phyloP scores from a whole-genome alignment of 2,113 vertebrate species.

The Nyctereutes procyonoides region DNA sequence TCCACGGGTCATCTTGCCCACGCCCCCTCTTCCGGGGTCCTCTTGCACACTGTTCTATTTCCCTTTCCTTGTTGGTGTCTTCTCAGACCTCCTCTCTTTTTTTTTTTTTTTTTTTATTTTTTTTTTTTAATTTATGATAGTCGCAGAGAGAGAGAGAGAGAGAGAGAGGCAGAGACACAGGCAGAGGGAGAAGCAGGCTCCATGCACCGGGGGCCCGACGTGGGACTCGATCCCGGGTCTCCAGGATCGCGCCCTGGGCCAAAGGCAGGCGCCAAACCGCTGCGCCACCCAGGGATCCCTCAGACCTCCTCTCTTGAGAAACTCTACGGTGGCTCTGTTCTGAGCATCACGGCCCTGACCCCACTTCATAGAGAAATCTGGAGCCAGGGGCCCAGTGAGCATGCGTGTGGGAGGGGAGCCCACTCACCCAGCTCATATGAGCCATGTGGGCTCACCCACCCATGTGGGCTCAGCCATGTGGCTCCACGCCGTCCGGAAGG shows the following conservation, averaged over 20 bases:
- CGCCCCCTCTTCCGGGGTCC: conserved; percentile 21
- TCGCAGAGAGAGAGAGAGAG: too few species aligned
- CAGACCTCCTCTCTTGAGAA: neutral
- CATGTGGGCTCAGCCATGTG: neutral
- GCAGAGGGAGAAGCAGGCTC: too few species aligned
- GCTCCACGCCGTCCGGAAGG: neutral
- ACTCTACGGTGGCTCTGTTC: neutral
- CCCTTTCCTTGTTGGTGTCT: neutral
- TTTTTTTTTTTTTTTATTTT: too few species aligned
- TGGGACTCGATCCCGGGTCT: too few species aligned
- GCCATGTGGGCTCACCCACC: neutral
- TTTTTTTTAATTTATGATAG: too few species aligned
- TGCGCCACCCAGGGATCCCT: too few species aligned
- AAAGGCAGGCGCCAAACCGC: too few species aligned
- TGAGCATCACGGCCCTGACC: neutral
- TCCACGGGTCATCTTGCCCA: conserved; percentile 29
- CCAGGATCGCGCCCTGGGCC: too few species aligned
- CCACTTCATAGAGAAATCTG: neutral
- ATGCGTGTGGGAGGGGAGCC: neutral
- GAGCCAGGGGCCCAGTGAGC: neutral
- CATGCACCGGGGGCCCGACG: too few species aligned
- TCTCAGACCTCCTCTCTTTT: neutral
- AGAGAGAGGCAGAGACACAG: too few species aligned
- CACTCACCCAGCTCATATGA: neutral
- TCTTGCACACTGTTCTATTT: neutral